Evolutionary conservation across 2,888 invertebrate species (phyloP).

Genomic region (Hipparchia semele): DNA sequence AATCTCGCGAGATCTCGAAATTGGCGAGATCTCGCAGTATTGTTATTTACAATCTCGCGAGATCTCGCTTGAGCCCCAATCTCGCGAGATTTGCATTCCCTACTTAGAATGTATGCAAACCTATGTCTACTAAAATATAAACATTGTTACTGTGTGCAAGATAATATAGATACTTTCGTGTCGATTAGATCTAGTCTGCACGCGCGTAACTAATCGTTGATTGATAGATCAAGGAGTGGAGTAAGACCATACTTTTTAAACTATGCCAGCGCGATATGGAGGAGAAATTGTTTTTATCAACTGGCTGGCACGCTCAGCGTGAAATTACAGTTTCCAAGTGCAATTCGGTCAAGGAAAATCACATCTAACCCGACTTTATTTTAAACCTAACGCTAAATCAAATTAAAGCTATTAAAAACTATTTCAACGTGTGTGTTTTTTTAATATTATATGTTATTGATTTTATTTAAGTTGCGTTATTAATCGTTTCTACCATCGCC

Average conservation of each 20-base stretch:
- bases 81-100: no score
- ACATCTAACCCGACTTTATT: conserved; percentile 26
- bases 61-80: no score
- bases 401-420: no score
- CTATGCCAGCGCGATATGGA: conserved; percentile 14
- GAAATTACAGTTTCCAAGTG: conserved; percentile 28
- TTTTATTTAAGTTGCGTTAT: no score
- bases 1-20: no score
- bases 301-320: conserved; percentile 25
- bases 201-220: conserved; percentile 60
- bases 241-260: conserved; percentile 43
- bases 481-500: no score
- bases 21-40: no score
- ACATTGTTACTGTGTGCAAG: no score
- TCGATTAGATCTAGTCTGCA: conserved; percentile 37
- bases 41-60: no score
- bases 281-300: conserved; percentile 35
- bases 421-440: not conserved
- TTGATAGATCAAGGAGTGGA: conserved; percentile 55
- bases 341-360: conserved; percentile 40
- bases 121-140: no score
- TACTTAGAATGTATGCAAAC: no score
- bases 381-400: no score
- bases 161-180: not conserved
- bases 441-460: not conserved